These are phyloP conservation scores for Pantherophis guttatus DNA, from an alignment of 2,113 vertebrate genomes.

Conservation along the genomic window DNA sequence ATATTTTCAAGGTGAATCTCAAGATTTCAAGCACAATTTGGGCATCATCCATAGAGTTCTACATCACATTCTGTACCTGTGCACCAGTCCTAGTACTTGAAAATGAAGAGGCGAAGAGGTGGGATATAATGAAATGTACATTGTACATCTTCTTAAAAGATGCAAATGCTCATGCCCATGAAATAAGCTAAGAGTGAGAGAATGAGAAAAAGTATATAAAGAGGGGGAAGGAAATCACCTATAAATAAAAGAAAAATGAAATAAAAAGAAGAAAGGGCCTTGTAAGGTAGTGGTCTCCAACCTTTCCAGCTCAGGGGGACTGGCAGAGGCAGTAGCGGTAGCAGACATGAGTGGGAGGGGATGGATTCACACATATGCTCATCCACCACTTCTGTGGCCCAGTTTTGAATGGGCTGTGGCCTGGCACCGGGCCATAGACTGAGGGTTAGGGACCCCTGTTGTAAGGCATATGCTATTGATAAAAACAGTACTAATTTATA, in stretches of 20 bases:
- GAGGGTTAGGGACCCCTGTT: not conserved
- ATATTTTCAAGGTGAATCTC: not conserved
- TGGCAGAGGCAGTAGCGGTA: accelerated
- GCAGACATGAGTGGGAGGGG: accelerated
- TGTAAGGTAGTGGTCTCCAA: not conserved
- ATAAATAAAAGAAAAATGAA: not conserved
- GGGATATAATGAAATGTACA: not conserved
- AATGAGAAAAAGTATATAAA: not conserved
- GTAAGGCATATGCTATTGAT: not conserved
- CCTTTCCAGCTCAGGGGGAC: not conserved
- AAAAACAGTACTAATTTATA: not conserved
- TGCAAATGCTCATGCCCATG: not conserved
- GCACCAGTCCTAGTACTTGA: not conserved
- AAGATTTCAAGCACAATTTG: not conserved
- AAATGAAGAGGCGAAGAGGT: not conserved
- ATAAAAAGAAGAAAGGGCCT: not conserved
- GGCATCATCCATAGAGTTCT: not conserved
- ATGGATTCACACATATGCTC: not conserved
- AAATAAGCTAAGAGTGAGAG: not conserved
- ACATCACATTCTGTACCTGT: not conserved
- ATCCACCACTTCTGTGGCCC: not conserved
- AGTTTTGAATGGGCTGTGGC: not conserved
- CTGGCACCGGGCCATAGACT: not conserved
- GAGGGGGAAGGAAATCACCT: accelerated
- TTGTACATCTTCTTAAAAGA: not conserved